Conservation (phyloP, 2,888 invertebrate species). For the Callinectes sapidus region DNA sequence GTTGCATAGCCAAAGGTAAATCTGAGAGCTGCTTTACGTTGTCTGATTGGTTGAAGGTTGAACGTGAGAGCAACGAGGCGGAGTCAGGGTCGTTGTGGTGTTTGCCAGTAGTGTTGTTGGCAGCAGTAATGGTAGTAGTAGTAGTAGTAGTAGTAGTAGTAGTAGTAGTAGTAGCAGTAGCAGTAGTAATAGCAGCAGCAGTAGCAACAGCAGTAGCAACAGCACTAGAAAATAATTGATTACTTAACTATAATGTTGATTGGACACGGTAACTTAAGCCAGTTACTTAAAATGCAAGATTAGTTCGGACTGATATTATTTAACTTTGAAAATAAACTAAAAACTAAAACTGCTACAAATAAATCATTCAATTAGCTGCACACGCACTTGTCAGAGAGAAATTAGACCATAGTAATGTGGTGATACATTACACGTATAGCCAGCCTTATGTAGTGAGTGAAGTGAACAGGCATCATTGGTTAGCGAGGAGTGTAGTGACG, state of each 20-base stretch:
- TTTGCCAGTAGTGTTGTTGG: not conserved
- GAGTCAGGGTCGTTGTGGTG: no score
- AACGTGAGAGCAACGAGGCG: not conserved
- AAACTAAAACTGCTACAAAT: not conserved
- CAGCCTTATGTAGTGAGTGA: not conserved
- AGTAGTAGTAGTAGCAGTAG: not conserved
- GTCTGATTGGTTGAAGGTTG: not conserved
- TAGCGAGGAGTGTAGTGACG: not conserved
- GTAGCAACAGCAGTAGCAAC: not conserved
- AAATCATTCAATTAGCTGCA: no score
- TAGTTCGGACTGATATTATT: not conserved
- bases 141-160: not conserved
- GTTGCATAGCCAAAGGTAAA: not conserved
- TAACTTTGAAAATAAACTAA: not conserved
- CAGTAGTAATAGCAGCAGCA: not conserved
- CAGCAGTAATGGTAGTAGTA: not conserved
- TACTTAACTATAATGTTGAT: not conserved
- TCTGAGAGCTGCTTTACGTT: not conserved
- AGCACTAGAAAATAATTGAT: not conserved
- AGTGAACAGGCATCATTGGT: not conserved
- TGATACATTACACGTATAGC: not conserved
- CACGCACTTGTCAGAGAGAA: not conserved
- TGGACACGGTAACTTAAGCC: not conserved
- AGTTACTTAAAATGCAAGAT: not conserved
- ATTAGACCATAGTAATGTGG: not conserved